Evolutionary conservation across 1,140 invertebrate genomes (phyloP), one percentile per base, ranked within the genome.

Genomic region (Charaxes varanes): DNA sequence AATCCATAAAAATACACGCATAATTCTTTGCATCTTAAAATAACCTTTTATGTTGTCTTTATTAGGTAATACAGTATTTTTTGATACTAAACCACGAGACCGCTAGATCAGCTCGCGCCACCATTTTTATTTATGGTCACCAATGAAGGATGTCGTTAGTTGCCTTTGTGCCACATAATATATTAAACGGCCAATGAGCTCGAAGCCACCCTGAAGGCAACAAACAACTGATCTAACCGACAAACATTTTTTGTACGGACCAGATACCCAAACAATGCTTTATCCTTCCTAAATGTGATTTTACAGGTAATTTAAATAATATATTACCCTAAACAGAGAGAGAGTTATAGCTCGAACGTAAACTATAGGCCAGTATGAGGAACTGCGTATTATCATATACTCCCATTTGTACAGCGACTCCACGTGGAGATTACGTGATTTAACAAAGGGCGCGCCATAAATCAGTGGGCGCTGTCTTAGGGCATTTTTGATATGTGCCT

Each of bases 401-500:
- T 65, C 69, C 70, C 76, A 71, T 78, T 79, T 79, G 71, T 76
- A 81, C 76, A 63, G 62, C 60, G 70, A 68, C 70, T 77, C 54
- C 76, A 80, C 73, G 79, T 83, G 67, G 71, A 83, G 79, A 83
- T 83, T 83, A 79, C 79, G 69, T 78, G 77, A 74, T 83, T 81
- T 76, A 79, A 83, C 79, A 83, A 81, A 83, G 71, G 74, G 63
- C 68, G 67, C 58, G 67, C 63, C 62, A 83, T 83, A 83, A 83
- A 83, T 83, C 79, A 77, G 55, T 50, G 49, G 55, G 65, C 66
- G 64, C 76, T 77, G 78, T 83, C 76, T 80, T 79, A 80, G 70
- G 72, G 76, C 62, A 83, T 77, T 83, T 81, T 83, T 83, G 79
- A 83, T 82, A 80, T 80, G 76, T 83, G 79, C 79, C 76, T 83